These are phyloP conservation scores for Caranx melampygus DNA, from an alignment of 2,113 vertebrate species.

Conservation along the genomic window DNA sequence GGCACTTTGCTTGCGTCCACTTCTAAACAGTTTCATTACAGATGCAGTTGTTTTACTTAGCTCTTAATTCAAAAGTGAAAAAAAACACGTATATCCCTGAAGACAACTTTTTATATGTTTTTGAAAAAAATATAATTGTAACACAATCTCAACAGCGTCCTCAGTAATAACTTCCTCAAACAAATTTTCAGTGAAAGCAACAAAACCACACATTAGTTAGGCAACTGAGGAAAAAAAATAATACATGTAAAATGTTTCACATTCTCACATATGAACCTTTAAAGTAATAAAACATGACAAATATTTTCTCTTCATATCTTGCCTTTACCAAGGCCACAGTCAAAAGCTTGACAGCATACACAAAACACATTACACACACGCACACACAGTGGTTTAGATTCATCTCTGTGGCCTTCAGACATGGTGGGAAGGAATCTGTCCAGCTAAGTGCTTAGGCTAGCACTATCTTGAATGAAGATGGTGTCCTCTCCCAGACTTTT, in stretches of 20 bases:
- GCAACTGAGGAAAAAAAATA: too few species aligned
- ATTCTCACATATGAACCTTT: too few species aligned
- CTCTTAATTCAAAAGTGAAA: neutral
- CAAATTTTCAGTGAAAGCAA: neutral
- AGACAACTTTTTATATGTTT: too few species aligned
- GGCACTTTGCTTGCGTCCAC: neutral
- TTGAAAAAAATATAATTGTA: too few species aligned
- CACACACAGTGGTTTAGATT: constrained; percentile 29
- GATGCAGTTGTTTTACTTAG: neutral
- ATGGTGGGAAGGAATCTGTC: constrained; percentile 38
- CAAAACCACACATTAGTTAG: neutral
- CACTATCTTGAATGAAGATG: constrained; percentile 60
- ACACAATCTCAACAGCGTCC: neutral
- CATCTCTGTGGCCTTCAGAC: constrained; percentile 46
- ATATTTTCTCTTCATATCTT: neutral
- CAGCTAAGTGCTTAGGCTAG: constrained; percentile 57
- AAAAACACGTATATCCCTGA: neutral
- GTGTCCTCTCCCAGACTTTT: constrained; percentile 45
- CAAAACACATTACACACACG: neutral
- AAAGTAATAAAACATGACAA: neutral
- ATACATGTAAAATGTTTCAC: too few species aligned
- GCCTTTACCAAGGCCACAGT: neutral
- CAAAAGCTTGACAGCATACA: neutral
- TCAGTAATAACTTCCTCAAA: neutral
- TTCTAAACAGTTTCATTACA: neutral